phyloP scores from a whole-genome alignment of 1,140 invertebrate genomes.

The Drosophila tropicalis region DNA sequence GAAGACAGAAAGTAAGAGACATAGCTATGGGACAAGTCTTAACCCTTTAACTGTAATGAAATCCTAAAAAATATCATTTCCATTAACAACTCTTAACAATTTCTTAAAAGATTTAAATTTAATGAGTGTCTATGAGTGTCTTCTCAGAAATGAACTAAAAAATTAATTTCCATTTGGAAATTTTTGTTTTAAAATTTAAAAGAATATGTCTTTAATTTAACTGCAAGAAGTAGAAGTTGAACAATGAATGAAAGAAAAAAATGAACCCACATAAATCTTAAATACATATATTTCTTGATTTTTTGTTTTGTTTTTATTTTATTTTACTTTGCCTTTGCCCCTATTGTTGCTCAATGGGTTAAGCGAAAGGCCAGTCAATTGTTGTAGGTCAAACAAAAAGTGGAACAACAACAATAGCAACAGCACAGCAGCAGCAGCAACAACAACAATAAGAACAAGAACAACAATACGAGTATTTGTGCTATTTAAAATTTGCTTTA shows the following conservation, averaged over 20 bases:
- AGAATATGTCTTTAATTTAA: no score
- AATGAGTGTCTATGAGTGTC: no score
- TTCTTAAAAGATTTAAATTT: no score
- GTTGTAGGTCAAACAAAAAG: constrained; percentile 73
- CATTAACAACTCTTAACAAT: no score
- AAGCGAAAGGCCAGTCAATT: constrained; percentile 52
- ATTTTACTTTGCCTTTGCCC: constrained; percentile 53
- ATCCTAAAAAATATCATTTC: no score
- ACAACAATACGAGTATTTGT: constrained; percentile 60
- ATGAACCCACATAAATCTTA: constrained; percentile 2
- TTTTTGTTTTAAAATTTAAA: no score
- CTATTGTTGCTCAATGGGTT: constrained; percentile 56
- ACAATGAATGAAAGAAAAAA: background rate
- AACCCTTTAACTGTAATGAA: no score
- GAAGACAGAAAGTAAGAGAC: background rate
- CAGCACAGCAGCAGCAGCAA: constrained; percentile 24
- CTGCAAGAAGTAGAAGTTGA: background rate
- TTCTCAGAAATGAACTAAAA: no score
- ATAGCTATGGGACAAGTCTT: background rate
- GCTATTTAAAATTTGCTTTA: constrained; percentile 73
- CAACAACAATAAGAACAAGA: constrained; percentile 40
- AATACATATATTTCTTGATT: background rate
- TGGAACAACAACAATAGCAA: constrained; percentile 52
- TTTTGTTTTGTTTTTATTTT: constrained; percentile 40
- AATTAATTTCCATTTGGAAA: no score